Evolutionary conservation across 2,888 invertebrate genomes (phyloP).

Genomic region (Amaurobius ferox): DNA sequence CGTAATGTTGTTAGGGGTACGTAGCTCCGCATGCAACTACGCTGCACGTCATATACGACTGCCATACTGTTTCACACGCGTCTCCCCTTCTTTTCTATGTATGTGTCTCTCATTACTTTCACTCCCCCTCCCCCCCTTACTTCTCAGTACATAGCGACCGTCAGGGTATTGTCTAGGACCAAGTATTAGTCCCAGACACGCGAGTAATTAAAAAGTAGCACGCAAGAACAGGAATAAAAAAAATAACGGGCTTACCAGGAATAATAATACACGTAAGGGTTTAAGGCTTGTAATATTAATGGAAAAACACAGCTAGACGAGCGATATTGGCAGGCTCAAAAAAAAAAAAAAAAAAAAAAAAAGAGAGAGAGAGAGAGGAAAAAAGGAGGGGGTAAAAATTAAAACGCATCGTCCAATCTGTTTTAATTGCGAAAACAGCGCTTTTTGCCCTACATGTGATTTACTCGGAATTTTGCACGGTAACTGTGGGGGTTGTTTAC

Average conservation of each 20-base stretch:
- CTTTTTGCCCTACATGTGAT: constrained; percentile 50
- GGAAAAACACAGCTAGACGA: constrained; percentile 23
- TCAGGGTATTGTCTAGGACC: constrained; percentile 48
- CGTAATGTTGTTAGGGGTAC: too few relatives aligned
- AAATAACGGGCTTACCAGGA: neutral
- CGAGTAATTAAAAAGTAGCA: constrained; percentile 71
- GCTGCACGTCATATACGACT: constrained; percentile 55
- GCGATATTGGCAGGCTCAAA: constrained; percentile 13
- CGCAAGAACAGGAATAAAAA: constrained; percentile 34
- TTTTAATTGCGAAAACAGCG: constrained; percentile 58
- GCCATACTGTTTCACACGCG: constrained; percentile 21
- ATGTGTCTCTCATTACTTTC: constrained; percentile 51
- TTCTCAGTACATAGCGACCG: constrained; percentile 40
- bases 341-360: neutral
- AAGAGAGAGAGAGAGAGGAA: neutral
- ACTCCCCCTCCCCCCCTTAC: neutral
- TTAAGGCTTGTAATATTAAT: constrained; percentile 46
- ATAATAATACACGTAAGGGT: constrained; percentile 54
- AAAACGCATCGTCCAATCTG: constrained; percentile 46
- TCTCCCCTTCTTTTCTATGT: constrained; percentile 14
- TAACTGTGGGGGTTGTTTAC: neutral
- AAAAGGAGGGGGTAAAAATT: constrained; percentile 12
- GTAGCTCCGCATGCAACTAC: neutral
- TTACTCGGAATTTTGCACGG: constrained; percentile 42
- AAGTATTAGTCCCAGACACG: constrained; percentile 43